Evolutionary conservation across 2,113 vertebrate genomes (phyloP), one percentile per base, ranked within the genome.

Genomic region (Pseudolaguvia tuberculata): DNA sequence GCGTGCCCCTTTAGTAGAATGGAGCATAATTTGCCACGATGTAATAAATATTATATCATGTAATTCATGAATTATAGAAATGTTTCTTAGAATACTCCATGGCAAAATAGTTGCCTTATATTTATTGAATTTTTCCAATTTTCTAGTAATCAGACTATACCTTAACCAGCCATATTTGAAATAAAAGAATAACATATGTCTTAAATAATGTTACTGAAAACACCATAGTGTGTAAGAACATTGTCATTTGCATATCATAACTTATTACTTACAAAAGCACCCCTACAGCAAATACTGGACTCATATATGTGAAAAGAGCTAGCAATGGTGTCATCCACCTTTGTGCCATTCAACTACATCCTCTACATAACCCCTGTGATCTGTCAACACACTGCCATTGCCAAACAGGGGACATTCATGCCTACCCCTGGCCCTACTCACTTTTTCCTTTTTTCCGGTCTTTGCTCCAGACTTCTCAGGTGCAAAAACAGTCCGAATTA

Each of bases 401-500:
- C 84, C 82, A 73, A 77, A 85, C 86, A 87, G 82, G 81, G 80
- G 70, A 80, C 83, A 69, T 85, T 83, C 80, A 66, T 72, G 68
- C 77, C 73, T 55, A 9, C 51, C 73, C 72, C 70, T 52, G 82
- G 78, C 83, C 87, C 83, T 84, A 72, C 88, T 91, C 90, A 91
- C 68, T 87, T 91, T 91, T 92, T 92, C 91, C 91, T 66, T 87
- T 91, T 91, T 92, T 91, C 91, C 91, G 90, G 83, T 73, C 75
- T 72, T 29, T 2, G 78, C 83, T 89, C 84, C 86, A 82, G 86
- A 73, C 79, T 85, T 84, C 85, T 91, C 90, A 91, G 90, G 90
- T 91, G 90, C 84, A 92, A 90, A 91, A 92, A 91, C 90, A 91
- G 89, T 88, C 84, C 70, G 88, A 90, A 88, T 90, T 90, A 90